Evolutionary conservation across 2,797 vertebrate genomes (phyloP).

Genomic region (Muscicapa comitata): DNA sequence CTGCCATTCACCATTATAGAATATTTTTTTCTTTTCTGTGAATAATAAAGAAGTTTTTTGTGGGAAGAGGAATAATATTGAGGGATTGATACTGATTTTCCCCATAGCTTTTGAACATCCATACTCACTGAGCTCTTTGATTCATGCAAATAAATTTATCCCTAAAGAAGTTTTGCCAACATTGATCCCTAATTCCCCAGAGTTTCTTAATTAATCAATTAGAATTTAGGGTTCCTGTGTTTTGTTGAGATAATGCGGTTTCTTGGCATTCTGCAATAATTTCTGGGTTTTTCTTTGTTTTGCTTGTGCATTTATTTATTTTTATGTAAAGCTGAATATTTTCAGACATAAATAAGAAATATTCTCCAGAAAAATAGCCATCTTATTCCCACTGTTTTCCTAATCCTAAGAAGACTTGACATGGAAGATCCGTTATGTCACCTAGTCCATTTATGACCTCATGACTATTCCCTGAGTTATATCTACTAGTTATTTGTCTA

Average conservation of each 20-base stretch:
- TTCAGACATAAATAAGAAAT: background rate
- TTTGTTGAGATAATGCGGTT: background rate
- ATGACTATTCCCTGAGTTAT: background rate
- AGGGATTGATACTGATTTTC: background rate
- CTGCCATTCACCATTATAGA: background rate
- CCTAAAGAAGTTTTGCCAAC: background rate
- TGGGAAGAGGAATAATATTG: background rate
- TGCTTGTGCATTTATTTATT: background rate
- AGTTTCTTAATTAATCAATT: background rate
- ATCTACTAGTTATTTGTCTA: background rate
- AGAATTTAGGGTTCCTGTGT: background rate
- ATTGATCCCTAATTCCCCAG: background rate
- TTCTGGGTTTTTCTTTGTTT: background rate
- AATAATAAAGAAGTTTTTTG: background rate
- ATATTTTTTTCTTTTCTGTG: background rate
- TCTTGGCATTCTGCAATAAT: background rate
- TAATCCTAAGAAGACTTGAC: background rate
- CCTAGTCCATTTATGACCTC: background rate
- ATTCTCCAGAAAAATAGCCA: background rate
- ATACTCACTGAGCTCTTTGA: background rate
- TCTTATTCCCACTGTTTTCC: background rate
- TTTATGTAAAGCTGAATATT: background rate
- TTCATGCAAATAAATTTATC: background rate
- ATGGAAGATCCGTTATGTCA: background rate
- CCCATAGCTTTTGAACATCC: background rate